These are phyloP conservation scores for Datnioides undecimradiatus DNA, from an alignment of 2,113 vertebrate genomes.

Conservation along the genomic window DNA sequence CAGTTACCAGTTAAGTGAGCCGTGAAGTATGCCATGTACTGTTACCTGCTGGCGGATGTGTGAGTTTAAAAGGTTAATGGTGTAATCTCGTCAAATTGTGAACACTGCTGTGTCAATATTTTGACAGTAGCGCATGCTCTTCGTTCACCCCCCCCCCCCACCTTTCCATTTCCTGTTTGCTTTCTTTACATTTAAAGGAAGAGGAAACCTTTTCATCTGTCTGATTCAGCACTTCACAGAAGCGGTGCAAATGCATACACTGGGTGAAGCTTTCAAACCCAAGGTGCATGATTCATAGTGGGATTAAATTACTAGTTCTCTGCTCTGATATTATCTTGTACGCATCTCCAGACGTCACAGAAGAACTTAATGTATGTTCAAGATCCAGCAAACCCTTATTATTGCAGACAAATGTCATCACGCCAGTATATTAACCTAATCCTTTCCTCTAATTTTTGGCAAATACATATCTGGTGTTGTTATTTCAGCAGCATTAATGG, in stretches of 20 bases:
- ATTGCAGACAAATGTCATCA: background rate
- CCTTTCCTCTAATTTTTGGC: slow-evolving; percentile 5
- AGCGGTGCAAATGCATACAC: background rate
- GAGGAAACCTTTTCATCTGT: background rate
- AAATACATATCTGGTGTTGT: background rate
- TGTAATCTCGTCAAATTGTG: slow-evolving; percentile 1
- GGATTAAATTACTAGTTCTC: background rate
- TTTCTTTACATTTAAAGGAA: background rate
- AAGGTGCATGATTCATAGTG: background rate
- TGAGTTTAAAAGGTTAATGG: slow-evolving; percentile 19
- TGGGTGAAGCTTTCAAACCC: background rate
- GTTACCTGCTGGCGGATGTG: background rate
- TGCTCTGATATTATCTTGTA: background rate
- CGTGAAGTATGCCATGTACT: background rate
- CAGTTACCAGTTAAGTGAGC: slow-evolving; percentile 30
- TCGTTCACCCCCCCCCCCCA: background rate
- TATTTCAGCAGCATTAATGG: slow-evolving; percentile 22
- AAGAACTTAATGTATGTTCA: background rate
- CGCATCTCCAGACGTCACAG: background rate
- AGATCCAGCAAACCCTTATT: background rate
- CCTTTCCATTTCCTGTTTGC: background rate
- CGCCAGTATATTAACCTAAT: background rate
- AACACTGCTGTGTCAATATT: slow-evolving; percentile 25
- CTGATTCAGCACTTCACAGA: background rate
- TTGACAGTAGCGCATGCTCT: background rate